A percentile compares a stretch with the other conserved stretches of the same genome.
These are phyloP conservation scores for Felis chaus DNA, from an alignment of 2,113 vertebrate genomes.

Conservation along the genomic window DNA sequence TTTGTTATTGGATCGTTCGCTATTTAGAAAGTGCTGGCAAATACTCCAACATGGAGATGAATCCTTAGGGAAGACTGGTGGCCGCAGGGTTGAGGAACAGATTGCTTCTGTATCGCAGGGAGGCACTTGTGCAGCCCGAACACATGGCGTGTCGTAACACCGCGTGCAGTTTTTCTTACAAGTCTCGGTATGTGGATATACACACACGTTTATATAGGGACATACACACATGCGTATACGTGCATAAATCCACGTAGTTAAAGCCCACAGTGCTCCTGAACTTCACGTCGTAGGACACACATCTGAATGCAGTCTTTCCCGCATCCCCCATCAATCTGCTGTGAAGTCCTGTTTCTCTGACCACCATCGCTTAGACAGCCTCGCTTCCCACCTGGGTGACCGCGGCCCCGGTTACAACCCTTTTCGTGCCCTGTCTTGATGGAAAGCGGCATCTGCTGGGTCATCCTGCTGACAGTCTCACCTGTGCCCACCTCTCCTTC, in stretches of 20 bases:
- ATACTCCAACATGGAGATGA: background rate
- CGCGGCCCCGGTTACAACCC: background rate
- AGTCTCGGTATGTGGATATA: background rate
- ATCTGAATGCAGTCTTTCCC: background rate
- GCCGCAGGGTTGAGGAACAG: background rate
- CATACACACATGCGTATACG: background rate
- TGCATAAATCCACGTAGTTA: background rate
- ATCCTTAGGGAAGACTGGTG: constrained; percentile 19
- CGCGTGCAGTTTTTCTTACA: background rate
- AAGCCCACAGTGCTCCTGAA: background rate
- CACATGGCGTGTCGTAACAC: background rate
- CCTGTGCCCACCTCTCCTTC: background rate
- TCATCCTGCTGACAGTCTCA: background rate
- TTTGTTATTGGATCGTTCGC: constrained; percentile 47
- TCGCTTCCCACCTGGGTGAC: too few species aligned
- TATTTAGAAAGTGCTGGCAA: constrained; percentile 31
- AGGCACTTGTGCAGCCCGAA: background rate
- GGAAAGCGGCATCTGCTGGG: background rate
- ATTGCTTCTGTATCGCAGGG: background rate
- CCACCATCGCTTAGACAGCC: background rate
- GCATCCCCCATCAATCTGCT: background rate
- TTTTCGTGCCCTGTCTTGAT: background rate
- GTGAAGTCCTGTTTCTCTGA: background rate
- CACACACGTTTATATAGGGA: background rate
- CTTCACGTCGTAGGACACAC: background rate